Conservation (phyloP, 2,888 invertebrate genomes). For the Mantis religiosa region DNA sequence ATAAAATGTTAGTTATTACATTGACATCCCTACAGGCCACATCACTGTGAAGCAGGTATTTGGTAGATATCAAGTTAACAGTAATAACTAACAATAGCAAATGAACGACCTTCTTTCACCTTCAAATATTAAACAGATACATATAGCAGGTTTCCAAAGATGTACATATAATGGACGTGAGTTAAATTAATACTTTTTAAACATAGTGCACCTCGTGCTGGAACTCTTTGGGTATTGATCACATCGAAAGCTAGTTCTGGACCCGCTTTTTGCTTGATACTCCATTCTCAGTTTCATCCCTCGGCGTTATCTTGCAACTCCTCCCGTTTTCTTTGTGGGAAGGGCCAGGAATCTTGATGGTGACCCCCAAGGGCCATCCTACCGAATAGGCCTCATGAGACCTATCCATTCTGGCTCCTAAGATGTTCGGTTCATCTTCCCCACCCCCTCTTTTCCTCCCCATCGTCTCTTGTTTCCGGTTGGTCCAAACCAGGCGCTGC, state of each 20-base stretch:
- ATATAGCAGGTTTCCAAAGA: too few species aligned
- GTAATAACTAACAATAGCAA: too few species aligned
- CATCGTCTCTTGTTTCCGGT: background rate
- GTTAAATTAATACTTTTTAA: too few species aligned
- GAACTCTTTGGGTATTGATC: background rate
- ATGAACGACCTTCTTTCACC: too few species aligned
- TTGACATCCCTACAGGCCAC: too few species aligned
- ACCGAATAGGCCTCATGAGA: constrained; percentile 15
- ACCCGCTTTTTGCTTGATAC: background rate
- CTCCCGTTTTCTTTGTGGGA: background rate
- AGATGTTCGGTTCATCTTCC: constrained; percentile 21
- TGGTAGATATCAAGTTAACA: too few species aligned
- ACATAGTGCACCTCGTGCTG: too few species aligned
- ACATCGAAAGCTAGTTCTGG: background rate
- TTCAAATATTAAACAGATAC: too few species aligned
- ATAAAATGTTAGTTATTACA: too few species aligned
- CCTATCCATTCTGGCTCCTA: constrained; percentile 21
- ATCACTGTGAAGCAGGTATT: too few species aligned
- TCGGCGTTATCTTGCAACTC: background rate
- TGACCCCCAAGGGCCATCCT: constrained; percentile 13
- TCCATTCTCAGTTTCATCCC: background rate
- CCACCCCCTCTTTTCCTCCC: background rate
- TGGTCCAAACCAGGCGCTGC: background rate
- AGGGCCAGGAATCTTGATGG: constrained; percentile 15
- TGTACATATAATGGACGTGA: too few species aligned